Evolutionary conservation across 2,888 invertebrate genomes (phyloP).

Genomic region (Meloe dianella): DNA sequence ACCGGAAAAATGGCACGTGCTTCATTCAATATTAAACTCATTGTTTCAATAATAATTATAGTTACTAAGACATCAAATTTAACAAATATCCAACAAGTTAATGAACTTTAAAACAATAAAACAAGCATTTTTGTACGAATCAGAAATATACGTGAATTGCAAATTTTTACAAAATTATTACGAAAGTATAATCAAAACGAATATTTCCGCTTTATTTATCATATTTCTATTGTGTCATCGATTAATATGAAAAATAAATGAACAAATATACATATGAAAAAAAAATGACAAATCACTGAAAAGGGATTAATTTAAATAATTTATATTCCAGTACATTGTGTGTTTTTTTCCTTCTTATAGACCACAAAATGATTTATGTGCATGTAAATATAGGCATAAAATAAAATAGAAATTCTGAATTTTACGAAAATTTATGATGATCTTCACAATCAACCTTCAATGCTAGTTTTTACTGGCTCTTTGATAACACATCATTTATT

Average conservation of each 20-base stretch:
- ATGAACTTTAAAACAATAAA: slow-evolving; percentile 28
- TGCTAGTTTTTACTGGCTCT: too few relatives aligned
- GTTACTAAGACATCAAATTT: not conserved
- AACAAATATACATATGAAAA: too few relatives aligned
- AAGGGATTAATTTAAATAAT: not conserved
- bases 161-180: slow-evolving; percentile 20
- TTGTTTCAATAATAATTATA: not conserved
- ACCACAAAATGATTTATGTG: not conserved
- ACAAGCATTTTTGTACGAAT: slow-evolving; percentile 23
- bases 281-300: too few relatives aligned
- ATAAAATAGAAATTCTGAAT: too few relatives aligned
- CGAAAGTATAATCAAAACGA: slow-evolving; percentile 22
- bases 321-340: slow-evolving; percentile 1
- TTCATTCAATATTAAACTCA: not conserved
- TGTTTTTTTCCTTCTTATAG: not conserved
- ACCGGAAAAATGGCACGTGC: slow-evolving; percentile 6
- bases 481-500: too few relatives aligned
- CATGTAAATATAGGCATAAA: not conserved
- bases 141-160: slow-evolving; percentile 14
- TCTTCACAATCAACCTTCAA: too few relatives aligned
- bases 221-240: slow-evolving; percentile 23
- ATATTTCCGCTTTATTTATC: slow-evolving; percentile 24
- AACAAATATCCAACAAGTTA: too few relatives aligned
- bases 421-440: too few relatives aligned
- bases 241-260: not conserved